A percentile compares a stretch with the other conserved stretches of the same genome.
Evolutionary conservation across 2,113 vertebrate species (phyloP).

Genomic region (Aptenodytes patagonicus): DNA sequence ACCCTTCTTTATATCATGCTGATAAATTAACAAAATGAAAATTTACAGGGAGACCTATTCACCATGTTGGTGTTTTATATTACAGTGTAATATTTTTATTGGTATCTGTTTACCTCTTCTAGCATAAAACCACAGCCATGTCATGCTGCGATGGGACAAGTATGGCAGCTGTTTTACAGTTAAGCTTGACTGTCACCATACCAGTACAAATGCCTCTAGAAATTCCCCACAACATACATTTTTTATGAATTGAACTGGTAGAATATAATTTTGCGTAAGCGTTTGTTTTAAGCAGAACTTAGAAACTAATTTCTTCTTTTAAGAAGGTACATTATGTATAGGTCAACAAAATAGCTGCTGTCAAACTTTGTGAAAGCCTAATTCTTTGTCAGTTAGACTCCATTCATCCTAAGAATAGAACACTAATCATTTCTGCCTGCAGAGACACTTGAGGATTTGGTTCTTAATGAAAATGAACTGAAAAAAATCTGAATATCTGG

Average conservation of each 20-base stretch:
- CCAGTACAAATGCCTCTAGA: neutral
- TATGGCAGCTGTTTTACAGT: neutral
- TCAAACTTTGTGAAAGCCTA: constrained; percentile 43
- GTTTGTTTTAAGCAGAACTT: neutral
- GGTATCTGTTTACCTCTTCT: neutral
- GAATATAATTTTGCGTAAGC: neutral
- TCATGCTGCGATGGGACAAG: neutral
- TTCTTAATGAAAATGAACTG: constrained; percentile 60
- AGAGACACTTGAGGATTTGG: constrained; percentile 49
- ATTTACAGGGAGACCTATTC: neutral
- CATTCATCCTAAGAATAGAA: constrained; percentile 64
- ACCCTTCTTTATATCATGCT: neutral
- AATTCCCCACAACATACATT: neutral
- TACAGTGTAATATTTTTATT: neutral
- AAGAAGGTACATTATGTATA: neutral
- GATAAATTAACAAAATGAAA: neutral
- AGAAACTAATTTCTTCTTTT: neutral
- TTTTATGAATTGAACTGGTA: neutral
- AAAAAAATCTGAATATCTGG: constrained; percentile 37
- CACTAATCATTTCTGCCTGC: constrained; percentile 64
- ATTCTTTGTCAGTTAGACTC: constrained; percentile 43
- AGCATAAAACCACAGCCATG: neutral
- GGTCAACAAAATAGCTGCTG: constrained; percentile 46
- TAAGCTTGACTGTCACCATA: neutral
- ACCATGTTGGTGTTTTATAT: neutral